Conservation (phyloP, 2,888 invertebrate genomes). For the Ceramica pisi region DNA sequence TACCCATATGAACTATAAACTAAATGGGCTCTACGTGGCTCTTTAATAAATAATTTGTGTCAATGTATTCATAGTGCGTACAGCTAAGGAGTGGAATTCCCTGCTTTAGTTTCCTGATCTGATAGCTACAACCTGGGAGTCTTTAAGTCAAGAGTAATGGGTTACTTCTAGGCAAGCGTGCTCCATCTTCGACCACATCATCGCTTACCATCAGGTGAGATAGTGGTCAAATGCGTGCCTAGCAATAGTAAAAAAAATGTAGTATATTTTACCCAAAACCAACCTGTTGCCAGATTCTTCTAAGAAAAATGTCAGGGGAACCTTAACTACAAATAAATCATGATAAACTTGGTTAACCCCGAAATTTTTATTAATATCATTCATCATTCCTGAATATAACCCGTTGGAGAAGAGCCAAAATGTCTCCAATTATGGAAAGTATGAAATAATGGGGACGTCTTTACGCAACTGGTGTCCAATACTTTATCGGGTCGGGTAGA, state of each 20-base stretch:
- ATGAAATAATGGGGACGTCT: background rate
- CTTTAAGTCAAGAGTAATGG: no score
- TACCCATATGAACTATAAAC: no score
- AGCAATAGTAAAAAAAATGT: background rate
- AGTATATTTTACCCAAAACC: background rate
- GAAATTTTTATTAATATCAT: background rate
- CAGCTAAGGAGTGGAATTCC: no score
- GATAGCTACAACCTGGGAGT: no score
- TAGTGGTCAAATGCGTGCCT: no score
- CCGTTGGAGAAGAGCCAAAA: conserved; percentile 32
- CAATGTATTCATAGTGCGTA: no score
- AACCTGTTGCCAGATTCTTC: background rate
- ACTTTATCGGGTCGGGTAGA: background rate
- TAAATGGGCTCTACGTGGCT: background rate
- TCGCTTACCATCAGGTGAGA: no score
- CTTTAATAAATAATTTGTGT: no score
- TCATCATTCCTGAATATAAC: conserved; percentile 7
- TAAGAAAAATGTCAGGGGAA: conserved; percentile 1
- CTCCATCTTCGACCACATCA: no score
- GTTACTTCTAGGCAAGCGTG: no score
- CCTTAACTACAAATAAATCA: background rate
- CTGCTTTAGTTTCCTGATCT: no score
- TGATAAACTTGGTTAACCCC: conserved; percentile 23
- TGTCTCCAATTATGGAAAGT: conserved; percentile 18
- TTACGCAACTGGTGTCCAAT: background rate